These are phyloP conservation scores for Gobio occitaniae DNA, from an alignment of 2,797 vertebrate species.

Conservation along the genomic window DNA sequence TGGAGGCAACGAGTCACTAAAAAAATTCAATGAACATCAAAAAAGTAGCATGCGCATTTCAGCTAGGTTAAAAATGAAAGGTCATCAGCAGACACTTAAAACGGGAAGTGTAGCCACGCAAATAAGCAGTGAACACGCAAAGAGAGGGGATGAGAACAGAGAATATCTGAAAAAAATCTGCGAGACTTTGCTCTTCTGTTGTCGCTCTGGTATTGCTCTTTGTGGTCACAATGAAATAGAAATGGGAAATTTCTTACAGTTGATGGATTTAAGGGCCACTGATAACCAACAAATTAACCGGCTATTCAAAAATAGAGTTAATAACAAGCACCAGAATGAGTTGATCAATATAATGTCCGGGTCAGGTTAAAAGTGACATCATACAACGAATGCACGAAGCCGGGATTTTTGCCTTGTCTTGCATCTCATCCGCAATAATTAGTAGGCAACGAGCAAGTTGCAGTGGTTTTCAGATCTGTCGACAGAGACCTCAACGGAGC, in stretches of 20 bases:
- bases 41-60: background rate
- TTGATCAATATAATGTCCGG: background rate
- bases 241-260: constrained; percentile 1
- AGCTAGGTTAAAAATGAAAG: background rate
- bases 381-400: background rate
- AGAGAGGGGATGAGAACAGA: too few relatives aligned
- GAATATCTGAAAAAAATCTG: too few relatives aligned
- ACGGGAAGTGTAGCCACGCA: background rate
- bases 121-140: background rate
- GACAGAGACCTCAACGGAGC: background rate
- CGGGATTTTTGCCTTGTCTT: background rate
- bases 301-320: too few relatives aligned
- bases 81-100: background rate
- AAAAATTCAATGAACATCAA: background rate
- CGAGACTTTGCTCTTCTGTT: too few relatives aligned
- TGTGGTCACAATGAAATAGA: background rate
- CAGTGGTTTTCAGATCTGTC: background rate
- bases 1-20: background rate
- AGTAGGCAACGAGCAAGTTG: background rate
- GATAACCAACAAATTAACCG: too few relatives aligned
- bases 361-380: constrained; percentile 6
- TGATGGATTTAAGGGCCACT: constrained; percentile 28
- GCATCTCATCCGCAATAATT: background rate
- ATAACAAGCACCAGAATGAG: constrained; percentile 9
- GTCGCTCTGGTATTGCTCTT: background rate